Base-by-base conservation (phyloP, 2,797 vertebrate species). In the Atherinosoma microstoma region DNA sequence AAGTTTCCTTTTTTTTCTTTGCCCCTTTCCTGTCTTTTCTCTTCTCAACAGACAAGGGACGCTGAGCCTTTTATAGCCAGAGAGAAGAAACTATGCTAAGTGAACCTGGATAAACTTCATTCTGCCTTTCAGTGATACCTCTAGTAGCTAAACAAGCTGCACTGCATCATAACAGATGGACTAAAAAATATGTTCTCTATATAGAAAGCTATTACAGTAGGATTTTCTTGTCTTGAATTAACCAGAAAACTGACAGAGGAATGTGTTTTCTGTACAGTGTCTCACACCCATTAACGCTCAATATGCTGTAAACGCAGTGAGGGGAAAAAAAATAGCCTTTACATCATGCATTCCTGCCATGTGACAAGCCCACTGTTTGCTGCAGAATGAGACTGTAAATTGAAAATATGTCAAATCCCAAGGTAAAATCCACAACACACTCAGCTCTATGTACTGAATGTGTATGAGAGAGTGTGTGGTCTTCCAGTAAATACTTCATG, bases 381-480 rank as follows among this genome's bases (percentile, higher is more conserved):
- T 64, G 67, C 78, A 93, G 86, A 93, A 87, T 82, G 77, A 86
- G 77, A 79, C 73, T 71, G 67, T 79, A 87, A 88, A 83, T 86
- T 83, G 80, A 87, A 89, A 90, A 92, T 87, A 90, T 45, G 67
- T 69, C 70, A 86, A 89, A 91, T 89, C 82, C 71, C 87, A 80
- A 82, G 78, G 81, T 84, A 79, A 83, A 87, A 82, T 80, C 86
- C 68, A 80, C 67, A 56, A 72, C 54, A 67, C 58, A 72, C 66
- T 56, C 29, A 54, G 66, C 57, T 73, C 29, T 40, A 47, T 83
- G 73, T 68, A 80, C 65, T 81, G 24, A 51, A 18, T 75, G 35
- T 58, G 53, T 54, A 38, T 64, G 54, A 30, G 59, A 70, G 59
- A 35, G 49, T 58, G 67, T 56, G 32, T 62, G 58, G 64, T 77